A percentile compares a stretch with the other conserved stretches of the same genome.
Conservation (phyloP, 2,113 vertebrate genomes). For the Phylloscopus trochiloides region DNA sequence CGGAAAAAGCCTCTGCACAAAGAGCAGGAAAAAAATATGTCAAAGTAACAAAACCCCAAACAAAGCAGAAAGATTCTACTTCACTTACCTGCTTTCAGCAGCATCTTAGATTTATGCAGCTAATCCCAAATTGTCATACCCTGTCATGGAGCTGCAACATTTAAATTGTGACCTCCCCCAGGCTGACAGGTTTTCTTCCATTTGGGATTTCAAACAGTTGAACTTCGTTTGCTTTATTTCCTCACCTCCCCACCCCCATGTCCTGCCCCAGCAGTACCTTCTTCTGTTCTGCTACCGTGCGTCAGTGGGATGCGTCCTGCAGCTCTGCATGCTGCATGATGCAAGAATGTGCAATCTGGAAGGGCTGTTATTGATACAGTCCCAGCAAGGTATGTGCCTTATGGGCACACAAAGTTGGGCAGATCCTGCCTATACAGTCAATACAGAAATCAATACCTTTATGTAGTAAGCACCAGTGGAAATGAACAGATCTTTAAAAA, state of each 20-base stretch:
- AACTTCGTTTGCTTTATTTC: not conserved
- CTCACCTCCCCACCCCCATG: not conserved
- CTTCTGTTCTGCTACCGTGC: rapidly evolving
- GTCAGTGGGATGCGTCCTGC: not conserved
- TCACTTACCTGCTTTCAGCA: not conserved
- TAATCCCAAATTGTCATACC: not conserved
- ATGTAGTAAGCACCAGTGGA: not conserved
- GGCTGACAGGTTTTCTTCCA: not conserved
- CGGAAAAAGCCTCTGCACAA: not conserved
- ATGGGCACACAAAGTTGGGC: not conserved
- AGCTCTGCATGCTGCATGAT: not conserved
- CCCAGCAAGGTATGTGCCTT: not conserved
- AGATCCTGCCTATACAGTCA: not conserved
- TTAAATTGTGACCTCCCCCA: not conserved
- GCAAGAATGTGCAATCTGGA: not conserved
- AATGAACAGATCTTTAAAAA: not conserved
- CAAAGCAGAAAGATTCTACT: not conserved
- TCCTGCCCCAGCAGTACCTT: not conserved
- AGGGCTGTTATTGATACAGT: not conserved
- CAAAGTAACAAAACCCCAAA: not conserved
- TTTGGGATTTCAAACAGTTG: not conserved
- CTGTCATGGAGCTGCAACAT: not conserved
- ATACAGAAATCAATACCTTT: not conserved
- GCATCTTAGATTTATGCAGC: not conserved
- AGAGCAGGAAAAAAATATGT: not conserved